Conservation (phyloP, 2,888 invertebrate species). For the Acanthosoma haemorrhoidale region DNA sequence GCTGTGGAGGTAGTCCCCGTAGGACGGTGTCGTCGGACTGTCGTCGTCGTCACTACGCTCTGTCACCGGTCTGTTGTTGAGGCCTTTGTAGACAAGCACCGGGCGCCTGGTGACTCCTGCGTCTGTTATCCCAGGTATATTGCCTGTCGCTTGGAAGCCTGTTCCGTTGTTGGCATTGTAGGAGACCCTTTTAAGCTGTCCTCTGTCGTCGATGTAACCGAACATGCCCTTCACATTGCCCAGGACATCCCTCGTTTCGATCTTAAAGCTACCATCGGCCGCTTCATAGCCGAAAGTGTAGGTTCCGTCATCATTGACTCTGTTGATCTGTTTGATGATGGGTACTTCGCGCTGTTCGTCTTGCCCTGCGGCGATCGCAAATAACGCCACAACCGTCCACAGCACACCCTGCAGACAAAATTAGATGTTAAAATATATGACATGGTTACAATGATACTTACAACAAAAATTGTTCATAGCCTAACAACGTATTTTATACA, state of each 20-base stretch:
- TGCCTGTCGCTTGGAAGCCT: slow-evolving; percentile 41
- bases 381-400: slow-evolving; percentile 15
- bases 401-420: slow-evolving; percentile 8
- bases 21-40: slow-evolving; percentile 31
- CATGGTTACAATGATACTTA: no score
- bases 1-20: slow-evolving; percentile 36
- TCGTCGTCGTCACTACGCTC: not conserved
- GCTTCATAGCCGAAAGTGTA: slow-evolving; percentile 82
- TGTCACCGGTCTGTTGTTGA: not conserved
- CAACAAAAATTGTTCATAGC: no score
- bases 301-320: slow-evolving; percentile 75
- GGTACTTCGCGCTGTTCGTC: slow-evolving; percentile 50
- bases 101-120: slow-evolving; percentile 37
- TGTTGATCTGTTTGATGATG: slow-evolving; percentile 74
- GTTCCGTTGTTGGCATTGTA: slow-evolving; percentile 58
- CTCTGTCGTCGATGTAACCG: slow-evolving; percentile 71
- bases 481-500: no score
- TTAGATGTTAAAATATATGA: no score
- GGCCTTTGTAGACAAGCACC: slow-evolving; percentile 38
- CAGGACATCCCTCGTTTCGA: slow-evolving; percentile 71
- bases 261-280: slow-evolving; percentile 79
- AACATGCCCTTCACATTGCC: slow-evolving; percentile 79
- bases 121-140: not conserved
- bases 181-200: slow-evolving; percentile 72
- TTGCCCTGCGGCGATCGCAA: slow-evolving; percentile 15